Conservation (phyloP, 2,797 vertebrate genomes). For the Pelobates cultripes region DNA sequence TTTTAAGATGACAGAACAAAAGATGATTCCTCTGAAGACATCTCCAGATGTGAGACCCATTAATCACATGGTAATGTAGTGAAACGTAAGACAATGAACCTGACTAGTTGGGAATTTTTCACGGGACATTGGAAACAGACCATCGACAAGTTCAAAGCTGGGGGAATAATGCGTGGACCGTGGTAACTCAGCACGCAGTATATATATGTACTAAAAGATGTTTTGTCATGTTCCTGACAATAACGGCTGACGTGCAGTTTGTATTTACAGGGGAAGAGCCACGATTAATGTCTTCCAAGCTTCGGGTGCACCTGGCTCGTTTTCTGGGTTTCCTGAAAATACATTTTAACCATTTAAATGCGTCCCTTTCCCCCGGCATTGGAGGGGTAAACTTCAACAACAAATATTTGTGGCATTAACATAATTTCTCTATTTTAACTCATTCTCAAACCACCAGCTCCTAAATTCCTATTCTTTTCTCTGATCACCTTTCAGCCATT, state of each 20-base stretch:
- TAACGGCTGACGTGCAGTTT: neutral
- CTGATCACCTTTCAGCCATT: too few relatives aligned
- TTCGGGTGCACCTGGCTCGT: neutral
- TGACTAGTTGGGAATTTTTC: neutral
- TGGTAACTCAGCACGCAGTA: neutral
- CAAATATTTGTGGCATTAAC: too few relatives aligned
- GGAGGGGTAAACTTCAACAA: too few relatives aligned
- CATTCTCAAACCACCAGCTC: too few relatives aligned
- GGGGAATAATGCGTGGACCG: neutral
- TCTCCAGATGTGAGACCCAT: neutral
- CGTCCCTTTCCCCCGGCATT: neutral
- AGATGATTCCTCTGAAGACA: neutral
- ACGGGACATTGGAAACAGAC: constrained; percentile 18
- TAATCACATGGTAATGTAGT: constrained; percentile 10
- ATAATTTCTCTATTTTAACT: too few relatives aligned
- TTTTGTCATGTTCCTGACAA: neutral
- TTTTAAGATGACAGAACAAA: neutral
- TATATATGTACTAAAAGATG: neutral
- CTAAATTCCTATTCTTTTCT: too few relatives aligned
- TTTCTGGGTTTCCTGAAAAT: neutral
- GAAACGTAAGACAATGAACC: constrained; percentile 14
- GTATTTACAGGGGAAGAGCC: neutral
- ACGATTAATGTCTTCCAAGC: too few relatives aligned
- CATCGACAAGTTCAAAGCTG: neutral
- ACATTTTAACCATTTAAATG: neutral